Base-by-base conservation (phyloP, 2,888 invertebrate genomes). In the Caenorhabditis wallacei region DNA sequence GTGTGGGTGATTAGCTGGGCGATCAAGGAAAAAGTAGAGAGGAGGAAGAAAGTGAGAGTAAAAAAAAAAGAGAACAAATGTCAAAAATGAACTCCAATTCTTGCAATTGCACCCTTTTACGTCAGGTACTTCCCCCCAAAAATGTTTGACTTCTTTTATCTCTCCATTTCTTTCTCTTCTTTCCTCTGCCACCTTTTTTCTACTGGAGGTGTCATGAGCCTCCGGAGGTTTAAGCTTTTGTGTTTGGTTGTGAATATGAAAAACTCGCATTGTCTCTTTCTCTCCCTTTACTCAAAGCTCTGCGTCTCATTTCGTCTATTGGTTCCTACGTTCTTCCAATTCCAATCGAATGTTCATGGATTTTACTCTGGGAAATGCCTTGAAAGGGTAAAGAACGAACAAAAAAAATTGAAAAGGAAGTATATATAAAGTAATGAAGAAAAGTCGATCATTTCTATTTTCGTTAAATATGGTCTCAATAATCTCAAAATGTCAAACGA, bases 231-330 rank as follows among this genome's bases (percentile, higher is more conserved):
- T 20, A 18, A 30, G 18, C 51, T 76, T 61, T 37, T 76, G 76
- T 69, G 53, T 68, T 66, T 76, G 68, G 57, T 61, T 61, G 69
- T 69, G 76, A 76, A 76, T 76, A 76, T 76, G 68, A 68, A 76
- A 66, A 76, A 69, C 76, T 69, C 76, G 57, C 69, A 79, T 70
- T 71, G 79, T 79, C 79, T 66, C 37, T 71, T 48, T 64, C 63
- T 57, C 46, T 24, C 24, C 26, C 26, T 63, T 8, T 8, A 10
- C 18, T 48, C 46, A n/a, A 56, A 24, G 20, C 8, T 37, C 78
- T 69, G 78, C 78, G 69, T 78, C 78, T 78, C 78, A 78, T 35
- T 53, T 68, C 43, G 37, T 13, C 24, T 16, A 61, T 57, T 35
- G 40, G 54, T 43, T 30, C 30, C 24, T 22, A n/a, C 57, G 26